A percentile compares a stretch with the other conserved stretches of the same genome.
phyloP scores from a whole-genome alignment of 2,888 invertebrate species.

The Phytoseiulus persimilis region DNA sequence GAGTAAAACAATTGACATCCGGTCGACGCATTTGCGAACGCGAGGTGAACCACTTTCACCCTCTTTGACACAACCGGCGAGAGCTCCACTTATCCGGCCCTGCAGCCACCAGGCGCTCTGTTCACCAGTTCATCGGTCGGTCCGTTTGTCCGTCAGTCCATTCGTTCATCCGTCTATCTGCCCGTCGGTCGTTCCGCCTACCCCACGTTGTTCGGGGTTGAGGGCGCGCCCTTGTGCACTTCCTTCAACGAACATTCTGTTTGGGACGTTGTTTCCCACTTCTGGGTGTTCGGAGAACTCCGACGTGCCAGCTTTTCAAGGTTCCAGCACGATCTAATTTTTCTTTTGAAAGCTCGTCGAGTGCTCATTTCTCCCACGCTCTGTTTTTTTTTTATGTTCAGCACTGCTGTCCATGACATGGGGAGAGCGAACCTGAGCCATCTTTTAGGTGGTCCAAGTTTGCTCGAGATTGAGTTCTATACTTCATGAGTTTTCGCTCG shows the following conservation, averaged over 20 bases:
- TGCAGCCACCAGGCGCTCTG: not conserved
- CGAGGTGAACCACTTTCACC: constrained; percentile 5
- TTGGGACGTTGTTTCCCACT: not conserved
- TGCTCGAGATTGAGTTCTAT: too few relatives aligned
- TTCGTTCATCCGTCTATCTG: not conserved
- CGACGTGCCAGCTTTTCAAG: not conserved
- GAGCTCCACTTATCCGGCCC: not conserved
- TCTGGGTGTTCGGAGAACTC: not conserved
- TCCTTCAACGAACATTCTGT: not conserved
- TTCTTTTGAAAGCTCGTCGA: too few relatives aligned
- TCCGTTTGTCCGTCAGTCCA: too few relatives aligned
- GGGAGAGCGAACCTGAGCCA: too few relatives aligned
- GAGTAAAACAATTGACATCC: not conserved
- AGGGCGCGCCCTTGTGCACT: not conserved
- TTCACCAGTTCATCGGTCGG: not conserved
- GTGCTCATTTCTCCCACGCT: too few relatives aligned
- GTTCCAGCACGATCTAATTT: not conserved
- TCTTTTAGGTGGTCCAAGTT: too few relatives aligned
- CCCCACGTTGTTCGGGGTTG: not conserved
- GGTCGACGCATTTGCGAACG: not conserved
- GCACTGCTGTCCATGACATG: too few relatives aligned
- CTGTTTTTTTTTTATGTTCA: too few relatives aligned
- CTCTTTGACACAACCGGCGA: not conserved
- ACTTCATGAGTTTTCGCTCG: too few relatives aligned
- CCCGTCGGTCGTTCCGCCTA: not conserved